Base-by-base conservation (phyloP, 2,888 invertebrate species). In the Rotaria magnacalcarata region DNA sequence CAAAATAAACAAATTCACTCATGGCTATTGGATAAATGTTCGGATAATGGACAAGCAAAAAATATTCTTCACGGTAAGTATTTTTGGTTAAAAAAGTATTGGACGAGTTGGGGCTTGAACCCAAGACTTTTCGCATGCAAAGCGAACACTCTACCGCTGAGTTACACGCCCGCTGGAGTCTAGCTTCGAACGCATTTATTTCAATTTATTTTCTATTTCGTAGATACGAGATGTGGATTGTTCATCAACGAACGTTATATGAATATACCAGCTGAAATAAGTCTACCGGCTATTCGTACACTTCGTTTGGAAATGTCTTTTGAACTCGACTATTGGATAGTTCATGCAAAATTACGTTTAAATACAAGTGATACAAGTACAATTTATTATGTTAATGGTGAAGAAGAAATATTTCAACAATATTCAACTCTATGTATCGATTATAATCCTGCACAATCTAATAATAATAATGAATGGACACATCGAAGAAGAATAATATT, bases 51-150 rank as follows among this genome's bases (percentile, higher is more conserved):
- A 11, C 47, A 80, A 47, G 80, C 80, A 24, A 47, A 47, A 47
- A 47, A 41, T 24, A 80, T 80, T 47, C 27, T 67, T 34, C 67
- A 41, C 19, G 5, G 67, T 34, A 67, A 34, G 67, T 60, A n/a
- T 4, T 14, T 27, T 21, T 11, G 3, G 5, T 34, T 2, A 41
- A 67, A 67, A 67, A 67, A 4, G 8, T 16, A 14, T 19, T 67
- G 67, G 67, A 67, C 67, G 34, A 67, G 67, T 67, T 67, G 67
- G 67, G 67, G 19, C 34, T 67, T 34, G 67, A 67, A 67, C 67
- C 67, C 67, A 67, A 67, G 67, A 67, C 67, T 67, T 67, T 67
- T 67, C 67, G 67, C 67, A 67, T 67, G 67, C 67, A 67, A 67
- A 67, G 67, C 67, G 67, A 67, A 67, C 67, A 67, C 67, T 67